A percentile compares a stretch with the other conserved stretches of the same genome.
Conservation (phyloP, 2,888 invertebrate genomes). For the Alviniconcha strummeri region DNA sequence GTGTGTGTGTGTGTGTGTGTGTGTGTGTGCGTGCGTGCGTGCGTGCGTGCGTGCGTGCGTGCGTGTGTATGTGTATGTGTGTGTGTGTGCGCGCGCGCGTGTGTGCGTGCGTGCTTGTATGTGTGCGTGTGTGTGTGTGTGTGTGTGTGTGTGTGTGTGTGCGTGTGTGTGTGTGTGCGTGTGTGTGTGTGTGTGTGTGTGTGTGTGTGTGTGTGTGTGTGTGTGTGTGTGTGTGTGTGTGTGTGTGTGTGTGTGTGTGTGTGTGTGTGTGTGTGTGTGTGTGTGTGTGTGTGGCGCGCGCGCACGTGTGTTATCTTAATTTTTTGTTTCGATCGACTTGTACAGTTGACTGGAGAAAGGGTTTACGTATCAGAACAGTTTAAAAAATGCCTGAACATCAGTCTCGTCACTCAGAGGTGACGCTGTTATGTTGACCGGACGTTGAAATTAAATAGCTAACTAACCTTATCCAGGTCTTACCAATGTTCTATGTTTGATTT, state of each 20-base stretch:
- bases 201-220: neutral
- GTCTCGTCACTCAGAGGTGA: no score
- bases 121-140: neutral
- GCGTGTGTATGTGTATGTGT: neutral
- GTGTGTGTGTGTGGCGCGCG: neutral
- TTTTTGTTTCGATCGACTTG: no score
- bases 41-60: neutral
- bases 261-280: neutral
- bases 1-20: neutral
- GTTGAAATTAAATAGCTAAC: no score
- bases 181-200: neutral
- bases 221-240: neutral
- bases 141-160: neutral
- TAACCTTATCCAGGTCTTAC: no score
- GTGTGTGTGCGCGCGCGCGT: neutral
- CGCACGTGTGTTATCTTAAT: no score
- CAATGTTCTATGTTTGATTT: no score
- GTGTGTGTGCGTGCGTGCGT: neutral
- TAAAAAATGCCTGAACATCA: no score
- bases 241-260: neutral
- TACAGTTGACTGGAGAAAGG: no score
- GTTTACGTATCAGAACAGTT: no score
- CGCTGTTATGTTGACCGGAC: no score
- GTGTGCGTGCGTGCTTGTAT: neutral
- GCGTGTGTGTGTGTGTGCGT: neutral